Evolutionary conservation across 2,888 invertebrate genomes (phyloP), one percentile per base, ranked within the genome.

Genomic region (Dasypolia templi): DNA sequence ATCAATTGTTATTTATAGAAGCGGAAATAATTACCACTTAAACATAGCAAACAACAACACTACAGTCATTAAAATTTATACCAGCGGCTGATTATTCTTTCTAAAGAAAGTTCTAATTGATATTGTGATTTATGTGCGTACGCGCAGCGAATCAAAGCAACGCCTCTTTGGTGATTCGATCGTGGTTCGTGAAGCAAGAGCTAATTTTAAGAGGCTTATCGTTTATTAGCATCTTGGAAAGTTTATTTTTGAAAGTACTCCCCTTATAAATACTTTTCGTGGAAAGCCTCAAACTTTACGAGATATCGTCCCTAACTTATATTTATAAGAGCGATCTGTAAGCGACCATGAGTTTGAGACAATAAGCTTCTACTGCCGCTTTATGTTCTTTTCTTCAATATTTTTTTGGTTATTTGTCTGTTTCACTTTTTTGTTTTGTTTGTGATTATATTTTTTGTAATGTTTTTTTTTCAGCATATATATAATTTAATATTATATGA

Each of bases 121-220:
- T 84, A 82, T 84, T 74, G 76, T 89, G 82, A 87, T 87, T 87
- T 86, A 90, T 87, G 77, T 26, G 32, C 44, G 39, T 69, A 81
- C 83, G 83, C 74, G 71, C 56, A 62, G 75, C 76, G 80, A 80
- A 72, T 84, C 74, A 74, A 82, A 76, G 85, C 69, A 79, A 81
- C 90, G 88, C 89, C 90, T 85, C 70, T 65, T 84, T 75, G 59
- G 64, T 68, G 83, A 86, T 89, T 85, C 77, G 79, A 87, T 86
- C 86, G 68, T 72, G 73, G 78, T 79, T 71, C 22, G 75, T 87
- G 62, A 46, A 55, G 51, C 81, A 70, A 78, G 49, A 53, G 74
- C 62, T 75, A 80, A 85, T 85, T 81, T 86, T 72, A 65, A 74
- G 22, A 63, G 26, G n/a, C 49, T 44, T 79, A 78, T 86, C 75